Percentiles rank a stretch among this genome's conserved stretches.
Evolutionary conservation across 2,113 vertebrate genomes (phyloP).

Genomic region (Eidolon helvum): DNA sequence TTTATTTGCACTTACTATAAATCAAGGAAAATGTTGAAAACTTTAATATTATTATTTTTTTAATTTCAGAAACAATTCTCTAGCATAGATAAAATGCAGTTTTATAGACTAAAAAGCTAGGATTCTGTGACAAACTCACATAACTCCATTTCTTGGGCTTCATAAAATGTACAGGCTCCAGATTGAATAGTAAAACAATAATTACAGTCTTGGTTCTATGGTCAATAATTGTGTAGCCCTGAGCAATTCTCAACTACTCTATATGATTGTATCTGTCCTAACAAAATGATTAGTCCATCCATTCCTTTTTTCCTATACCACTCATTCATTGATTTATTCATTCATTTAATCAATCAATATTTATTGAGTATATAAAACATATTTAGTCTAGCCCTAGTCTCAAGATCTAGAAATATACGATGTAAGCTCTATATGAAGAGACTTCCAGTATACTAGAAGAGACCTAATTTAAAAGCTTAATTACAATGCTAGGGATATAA

Average conservation of each 20-base stretch:
- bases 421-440: neutral
- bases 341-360: neutral
- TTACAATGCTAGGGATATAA: neutral
- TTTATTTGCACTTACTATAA: neutral
- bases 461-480: conserved; percentile 32
- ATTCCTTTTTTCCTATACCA: neutral
- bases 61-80: neutral
- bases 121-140: neutral
- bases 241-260: neutral
- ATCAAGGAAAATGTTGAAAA: neutral
- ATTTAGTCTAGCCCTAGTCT: neutral
- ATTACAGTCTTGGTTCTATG: neutral
- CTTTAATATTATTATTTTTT: neutral
- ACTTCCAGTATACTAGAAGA: neutral
- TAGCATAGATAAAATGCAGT: neutral
- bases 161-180: neutral
- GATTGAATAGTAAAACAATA: neutral
- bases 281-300: neutral
- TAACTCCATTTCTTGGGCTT: neutral
- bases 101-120: neutral
- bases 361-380: neutral
- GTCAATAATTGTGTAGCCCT: neutral
- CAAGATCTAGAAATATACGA: neutral
- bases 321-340: neutral
- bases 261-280: neutral